Base-by-base conservation (phyloP, 2,113 vertebrate genomes). In the Poeciliopsis turrubarensis region DNA sequence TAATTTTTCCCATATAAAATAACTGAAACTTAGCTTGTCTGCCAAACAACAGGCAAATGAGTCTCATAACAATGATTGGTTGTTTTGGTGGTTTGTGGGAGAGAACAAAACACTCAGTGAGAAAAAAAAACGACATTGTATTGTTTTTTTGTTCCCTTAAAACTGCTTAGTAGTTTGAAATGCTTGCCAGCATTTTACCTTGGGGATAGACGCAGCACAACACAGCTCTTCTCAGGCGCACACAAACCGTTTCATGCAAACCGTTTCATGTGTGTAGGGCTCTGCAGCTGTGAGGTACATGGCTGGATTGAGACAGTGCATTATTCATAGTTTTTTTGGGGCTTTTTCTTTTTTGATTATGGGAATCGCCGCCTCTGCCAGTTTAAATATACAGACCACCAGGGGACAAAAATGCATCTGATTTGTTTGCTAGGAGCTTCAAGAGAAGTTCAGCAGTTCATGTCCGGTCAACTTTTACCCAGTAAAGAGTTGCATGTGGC, bases 351-450 rank as follows among this genome's bases (percentile, higher is more conserved):
- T n/a, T 51, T 9, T 54, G 8, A n/a, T 25, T 7, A 25, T 57
- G 51, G 51, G 25, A 57, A 25, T 57, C 25, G 51, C 34, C 11
- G 26, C 22, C 44, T 47, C 32, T 73, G 75, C 78, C 80, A 79
- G 79, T 78, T 76, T 7, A 88, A 83, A 83, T 81, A 85, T 22
- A 51, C 41, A 68, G 72, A 75, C 19, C 27, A 11, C 29, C 30
- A 30, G 8, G 10, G 47, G 71, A 72, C 41, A 76, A n/a, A 70
- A 54, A 26, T 0, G 25, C 60, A 6, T 65, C 65, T 12, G n/a
- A 2, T 30, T 31, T 63, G 8, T 7, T 22, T 47, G 41, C 64
- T 17, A 27, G 32, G 29, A 6, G 10, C 39, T 30, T 64, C 5
- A 65, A 80, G 30, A 78, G 5, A 34, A 74, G 31, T 65, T 8